phyloP scores from a whole-genome alignment of 2,888 invertebrate genomes.

The Drosophila meridiana region DNA sequence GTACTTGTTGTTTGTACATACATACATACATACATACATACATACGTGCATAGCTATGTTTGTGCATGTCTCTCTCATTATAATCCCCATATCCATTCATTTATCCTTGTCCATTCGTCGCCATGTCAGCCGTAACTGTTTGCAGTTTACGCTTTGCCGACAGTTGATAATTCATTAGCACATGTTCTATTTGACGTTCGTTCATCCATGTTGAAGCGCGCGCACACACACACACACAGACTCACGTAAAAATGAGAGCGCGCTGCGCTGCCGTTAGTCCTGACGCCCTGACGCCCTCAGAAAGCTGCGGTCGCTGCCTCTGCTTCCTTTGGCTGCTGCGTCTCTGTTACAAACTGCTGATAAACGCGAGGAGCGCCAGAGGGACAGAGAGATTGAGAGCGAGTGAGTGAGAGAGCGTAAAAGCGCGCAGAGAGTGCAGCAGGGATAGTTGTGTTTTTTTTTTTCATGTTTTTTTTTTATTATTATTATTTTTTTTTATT shows the following conservation, averaged over 20 bases:
- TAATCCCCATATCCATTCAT: conserved; percentile 31
- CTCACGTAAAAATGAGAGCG: conserved; percentile 17
- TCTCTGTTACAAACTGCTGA: conserved; percentile 64
- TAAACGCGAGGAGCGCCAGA: conserved; percentile 23
- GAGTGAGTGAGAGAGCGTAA: not conserved
- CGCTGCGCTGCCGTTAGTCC: conserved; percentile 24
- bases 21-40: not conserved
- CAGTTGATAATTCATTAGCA: conserved; percentile 77
- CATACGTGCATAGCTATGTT: not conserved
- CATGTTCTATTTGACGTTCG: conserved; percentile 78
- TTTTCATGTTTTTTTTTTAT: conserved; percentile 1
- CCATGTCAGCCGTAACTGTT: conserved; percentile 66
- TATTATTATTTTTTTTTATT: conserved; percentile 17
- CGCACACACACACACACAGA: conserved; percentile 28
- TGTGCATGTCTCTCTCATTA: conserved; percentile 10
- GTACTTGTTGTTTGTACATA: not conserved
- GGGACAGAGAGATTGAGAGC: conserved; percentile 11
- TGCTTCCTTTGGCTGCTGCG: conserved; percentile 63
- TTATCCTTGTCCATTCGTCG: conserved; percentile 34
- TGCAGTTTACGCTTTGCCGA: conserved; percentile 74
- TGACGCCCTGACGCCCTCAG: conserved; percentile 15
- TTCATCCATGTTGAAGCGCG: conserved; percentile 67
- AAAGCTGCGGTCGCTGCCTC: conserved; percentile 29
- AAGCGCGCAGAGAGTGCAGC: conserved; percentile 29
- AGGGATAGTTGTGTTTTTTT: conserved; percentile 41